Conservation (phyloP, 37 sponge, comb jelly and placozoan genomes). For the Agelas oroides region DNA sequence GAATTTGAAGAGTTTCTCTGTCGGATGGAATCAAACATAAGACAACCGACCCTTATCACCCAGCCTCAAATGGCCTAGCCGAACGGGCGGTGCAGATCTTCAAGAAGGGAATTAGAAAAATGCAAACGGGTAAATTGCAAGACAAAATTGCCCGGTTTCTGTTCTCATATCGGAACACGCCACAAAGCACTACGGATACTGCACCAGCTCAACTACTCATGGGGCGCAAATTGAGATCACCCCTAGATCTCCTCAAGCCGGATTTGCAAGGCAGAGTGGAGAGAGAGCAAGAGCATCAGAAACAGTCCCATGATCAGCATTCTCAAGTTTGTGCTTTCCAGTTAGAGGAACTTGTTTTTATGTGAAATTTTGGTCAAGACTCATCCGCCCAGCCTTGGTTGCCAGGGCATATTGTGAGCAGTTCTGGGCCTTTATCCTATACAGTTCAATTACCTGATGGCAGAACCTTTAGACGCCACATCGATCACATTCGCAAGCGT, state of each 20-base stretch:
- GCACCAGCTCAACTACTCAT: slow-evolving; percentile 27
- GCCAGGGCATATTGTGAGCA: too few relatives aligned
- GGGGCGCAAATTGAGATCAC: slow-evolving; percentile 18
- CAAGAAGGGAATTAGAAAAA: neutral
- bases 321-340: too few relatives aligned
- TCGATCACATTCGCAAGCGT: too few relatives aligned
- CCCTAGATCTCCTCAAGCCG: slow-evolving; percentile 8
- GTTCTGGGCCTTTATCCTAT: too few relatives aligned
- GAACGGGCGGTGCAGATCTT: slow-evolving; percentile 7
- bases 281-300: neutral
- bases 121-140: neutral
- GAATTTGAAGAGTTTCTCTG: neutral
- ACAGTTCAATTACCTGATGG: too few relatives aligned
- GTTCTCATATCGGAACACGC: slow-evolving; percentile 13
- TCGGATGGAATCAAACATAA: neutral
- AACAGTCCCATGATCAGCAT: too few relatives aligned
- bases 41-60: neutral
- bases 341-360: too few relatives aligned
- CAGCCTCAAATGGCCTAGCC: slow-evolving; percentile 13
- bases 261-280: neutral
- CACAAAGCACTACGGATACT: slow-evolving; percentile 3
- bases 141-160: slow-evolving; percentile 22
- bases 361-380: too few relatives aligned
- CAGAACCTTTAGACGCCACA: too few relatives aligned
- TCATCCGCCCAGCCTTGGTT: too few relatives aligned